These are phyloP conservation scores for Ammodytes dubius DNA, from an alignment of 2,113 vertebrate genomes.

Conservation along the genomic window DNA sequence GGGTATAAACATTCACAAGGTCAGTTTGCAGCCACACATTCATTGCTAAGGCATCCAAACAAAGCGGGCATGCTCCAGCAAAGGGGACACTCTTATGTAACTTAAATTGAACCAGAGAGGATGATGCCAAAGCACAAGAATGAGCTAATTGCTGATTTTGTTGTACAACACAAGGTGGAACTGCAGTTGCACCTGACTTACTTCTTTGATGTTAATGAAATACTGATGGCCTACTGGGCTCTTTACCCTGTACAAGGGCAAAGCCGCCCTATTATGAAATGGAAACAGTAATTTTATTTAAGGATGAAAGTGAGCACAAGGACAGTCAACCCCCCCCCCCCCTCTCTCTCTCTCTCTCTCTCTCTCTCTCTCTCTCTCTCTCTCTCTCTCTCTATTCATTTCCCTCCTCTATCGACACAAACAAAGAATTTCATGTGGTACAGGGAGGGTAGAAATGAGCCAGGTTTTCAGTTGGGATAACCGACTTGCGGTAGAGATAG, in stretches of 20 bases:
- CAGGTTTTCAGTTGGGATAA: constrained; percentile 12
- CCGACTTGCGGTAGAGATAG: constrained; percentile 37
- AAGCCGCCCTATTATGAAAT: constrained; percentile 30
- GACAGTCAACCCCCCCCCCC: neutral
- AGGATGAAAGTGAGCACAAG: constrained; percentile 42
- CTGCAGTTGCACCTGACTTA: constrained; percentile 52
- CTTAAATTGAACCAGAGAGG: constrained; percentile 61
- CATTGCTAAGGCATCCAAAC: constrained; percentile 59
- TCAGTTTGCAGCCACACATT: constrained; percentile 51
- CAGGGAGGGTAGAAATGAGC: constrained; percentile 31
- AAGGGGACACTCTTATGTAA: constrained; percentile 59
- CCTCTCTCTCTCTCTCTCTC: neutral
- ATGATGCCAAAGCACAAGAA: constrained; percentile 68
- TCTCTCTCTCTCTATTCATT: neutral
- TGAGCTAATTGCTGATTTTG: constrained; percentile 66
- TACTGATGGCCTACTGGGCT: constrained; percentile 46
- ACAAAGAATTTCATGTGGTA: constrained; percentile 11
- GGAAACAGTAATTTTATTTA: constrained; percentile 44
- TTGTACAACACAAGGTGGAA: constrained; percentile 49
- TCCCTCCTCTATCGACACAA: constrained; percentile 11
- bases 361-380: neutral
- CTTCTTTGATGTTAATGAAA: constrained; percentile 70
- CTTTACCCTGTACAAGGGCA: constrained; percentile 21
- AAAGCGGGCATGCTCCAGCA: constrained; percentile 42
- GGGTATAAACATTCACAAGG: constrained; percentile 50